phyloP scores from a whole-genome alignment of 2,797 vertebrate species.

The Zenarchopterus dispar region DNA sequence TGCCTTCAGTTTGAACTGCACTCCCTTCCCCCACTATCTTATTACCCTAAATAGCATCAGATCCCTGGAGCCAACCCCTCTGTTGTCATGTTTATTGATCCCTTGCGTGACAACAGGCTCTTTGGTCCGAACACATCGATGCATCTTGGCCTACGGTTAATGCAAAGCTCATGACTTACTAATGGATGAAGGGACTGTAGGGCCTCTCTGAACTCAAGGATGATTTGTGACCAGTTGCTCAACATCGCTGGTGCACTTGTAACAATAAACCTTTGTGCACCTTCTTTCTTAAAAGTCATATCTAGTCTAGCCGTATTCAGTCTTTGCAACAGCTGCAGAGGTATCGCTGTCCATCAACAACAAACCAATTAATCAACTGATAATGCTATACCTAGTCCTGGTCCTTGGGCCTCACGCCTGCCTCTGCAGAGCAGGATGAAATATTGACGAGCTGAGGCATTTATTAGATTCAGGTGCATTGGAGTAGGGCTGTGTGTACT shows the following conservation, averaged over 20 bases:
- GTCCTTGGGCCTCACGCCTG: too few species aligned
- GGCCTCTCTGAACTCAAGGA: slow-evolving; percentile 11
- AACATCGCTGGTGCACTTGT: not conserved
- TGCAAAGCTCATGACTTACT: slow-evolving; percentile 39
- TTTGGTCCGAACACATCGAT: slow-evolving; percentile 41
- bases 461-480: too few species aligned
- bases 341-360: too few species aligned
- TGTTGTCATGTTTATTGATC: slow-evolving; percentile 68
- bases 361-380: too few species aligned
- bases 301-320: too few species aligned
- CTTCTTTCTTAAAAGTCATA: not conserved
- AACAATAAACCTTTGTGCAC: not conserved
- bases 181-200: slow-evolving; percentile 23
- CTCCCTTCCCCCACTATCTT: slow-evolving; percentile 26
- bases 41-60: slow-evolving; percentile 63
- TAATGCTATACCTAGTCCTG: too few species aligned
- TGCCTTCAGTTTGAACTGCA: not conserved
- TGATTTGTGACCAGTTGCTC: slow-evolving; percentile 12
- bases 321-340: too few species aligned
- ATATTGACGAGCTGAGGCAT: too few species aligned
- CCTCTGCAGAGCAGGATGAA: too few species aligned
- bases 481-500: too few species aligned
- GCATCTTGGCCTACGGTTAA: slow-evolving; percentile 31
- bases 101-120: slow-evolving; percentile 25
- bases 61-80: slow-evolving; percentile 37